Evolutionary conservation across 2,113 vertebrate genomes (phyloP).

Genomic region (Myiozetetes cayanensis): DNA sequence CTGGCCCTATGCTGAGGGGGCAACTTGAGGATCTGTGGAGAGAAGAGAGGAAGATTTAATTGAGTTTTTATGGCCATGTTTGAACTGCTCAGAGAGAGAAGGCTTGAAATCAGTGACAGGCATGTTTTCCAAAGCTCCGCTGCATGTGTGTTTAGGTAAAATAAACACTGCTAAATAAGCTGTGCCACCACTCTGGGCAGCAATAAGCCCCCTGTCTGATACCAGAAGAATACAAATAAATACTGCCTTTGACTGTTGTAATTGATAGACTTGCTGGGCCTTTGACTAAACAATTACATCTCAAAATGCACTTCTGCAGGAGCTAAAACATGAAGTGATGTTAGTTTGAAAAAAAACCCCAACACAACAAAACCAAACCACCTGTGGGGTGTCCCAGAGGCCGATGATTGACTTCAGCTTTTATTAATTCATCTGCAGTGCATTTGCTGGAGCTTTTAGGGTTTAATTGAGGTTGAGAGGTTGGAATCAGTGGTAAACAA

Average conservation of each 20-base stretch:
- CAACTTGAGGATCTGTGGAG: neutral
- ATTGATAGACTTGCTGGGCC: neutral
- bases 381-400: neutral
- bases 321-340: neutral
- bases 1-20: neutral
- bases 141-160: conserved; percentile 9
- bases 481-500: conserved; percentile 51
- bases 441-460: conserved; percentile 23
- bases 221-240: conserved; percentile 19
- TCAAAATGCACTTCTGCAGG: neutral
- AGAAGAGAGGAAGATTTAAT: neutral
- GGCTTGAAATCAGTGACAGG: neutral
- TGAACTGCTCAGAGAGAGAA: neutral
- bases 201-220: neutral
- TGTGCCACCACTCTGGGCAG: neutral
- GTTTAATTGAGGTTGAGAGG: conserved; percentile 67
- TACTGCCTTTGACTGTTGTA: neutral
- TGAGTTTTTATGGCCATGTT: neutral
- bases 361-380: neutral
- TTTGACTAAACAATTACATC: neutral
- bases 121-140: neutral
- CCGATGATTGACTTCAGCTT: conserved; percentile 10
- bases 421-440: conserved; percentile 60
- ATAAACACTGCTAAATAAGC: conserved; percentile 35
- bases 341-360: neutral